These are phyloP conservation scores for Grallaria varia DNA, from an alignment of 2,113 vertebrate species.

Conservation along the genomic window DNA sequence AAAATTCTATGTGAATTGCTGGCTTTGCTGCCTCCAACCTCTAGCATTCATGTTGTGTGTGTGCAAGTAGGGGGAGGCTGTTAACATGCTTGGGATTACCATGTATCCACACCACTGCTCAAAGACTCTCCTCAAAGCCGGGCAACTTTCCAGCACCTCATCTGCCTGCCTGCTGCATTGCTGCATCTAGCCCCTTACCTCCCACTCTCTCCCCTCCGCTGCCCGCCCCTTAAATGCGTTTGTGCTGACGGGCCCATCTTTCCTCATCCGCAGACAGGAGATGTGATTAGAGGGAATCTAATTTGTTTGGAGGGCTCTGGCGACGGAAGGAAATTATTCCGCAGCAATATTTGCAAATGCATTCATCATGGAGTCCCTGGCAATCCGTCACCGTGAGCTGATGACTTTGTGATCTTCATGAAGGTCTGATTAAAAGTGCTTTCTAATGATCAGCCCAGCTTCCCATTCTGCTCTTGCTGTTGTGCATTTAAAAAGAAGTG, in stretches of 20 bases:
- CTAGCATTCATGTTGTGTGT: background rate
- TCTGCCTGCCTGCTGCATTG: slow-evolving; percentile 22
- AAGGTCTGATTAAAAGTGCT: slow-evolving; percentile 68
- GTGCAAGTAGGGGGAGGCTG: background rate
- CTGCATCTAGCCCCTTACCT: background rate
- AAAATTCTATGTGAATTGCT: background rate
- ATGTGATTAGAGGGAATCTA: slow-evolving; percentile 81
- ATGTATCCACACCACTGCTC: background rate
- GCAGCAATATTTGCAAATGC: slow-evolving; percentile 80
- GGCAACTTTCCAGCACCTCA: slow-evolving; percentile 28
- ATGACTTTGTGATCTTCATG: slow-evolving; percentile 72
- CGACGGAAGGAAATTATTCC: slow-evolving; percentile 78
- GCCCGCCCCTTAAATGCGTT: slow-evolving; percentile 50
- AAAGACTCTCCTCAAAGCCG: background rate
- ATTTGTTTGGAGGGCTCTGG: slow-evolving; percentile 81
- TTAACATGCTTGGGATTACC: background rate
- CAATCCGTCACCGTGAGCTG: slow-evolving; percentile 56
- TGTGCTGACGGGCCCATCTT: slow-evolving; percentile 70
- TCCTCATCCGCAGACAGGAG: slow-evolving; percentile 70
- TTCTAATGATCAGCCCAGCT: slow-evolving; percentile 57
- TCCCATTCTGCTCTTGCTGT: background rate
- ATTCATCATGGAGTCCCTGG: slow-evolving; percentile 74
- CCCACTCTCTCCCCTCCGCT: background rate
- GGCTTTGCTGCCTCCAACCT: background rate
- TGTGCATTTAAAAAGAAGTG: background rate